Percentiles rank a stretch among this genome's conserved stretches.
These are phyloP conservation scores for Protomyctophum bolini DNA, from an alignment of 2,113 vertebrate species.

Conservation along the genomic window DNA sequence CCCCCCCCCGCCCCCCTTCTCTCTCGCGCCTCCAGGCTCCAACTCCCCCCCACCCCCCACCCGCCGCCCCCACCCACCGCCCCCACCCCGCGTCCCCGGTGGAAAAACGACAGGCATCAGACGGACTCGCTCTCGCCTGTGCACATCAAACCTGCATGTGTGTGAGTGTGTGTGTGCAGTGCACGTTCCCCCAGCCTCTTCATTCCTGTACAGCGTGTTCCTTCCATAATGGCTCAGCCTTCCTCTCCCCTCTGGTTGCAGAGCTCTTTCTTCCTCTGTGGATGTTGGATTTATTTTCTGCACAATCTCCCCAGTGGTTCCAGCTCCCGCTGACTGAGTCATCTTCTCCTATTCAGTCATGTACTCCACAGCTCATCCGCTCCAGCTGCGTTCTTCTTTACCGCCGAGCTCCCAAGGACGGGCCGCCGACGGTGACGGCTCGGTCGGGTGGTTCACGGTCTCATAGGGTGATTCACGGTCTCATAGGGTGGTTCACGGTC, in stretches of 20 bases:
- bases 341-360: background rate
- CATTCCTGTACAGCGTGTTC: conserved; percentile 44
- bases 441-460: too few species aligned
- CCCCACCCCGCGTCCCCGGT: conserved; percentile 35
- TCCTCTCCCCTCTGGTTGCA: conserved; percentile 22
- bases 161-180: conserved; percentile 27
- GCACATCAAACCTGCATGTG: conserved; percentile 38
- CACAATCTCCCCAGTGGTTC: conserved; percentile 1
- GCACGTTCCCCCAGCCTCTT: conserved; percentile 33
- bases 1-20: conserved; percentile 22
- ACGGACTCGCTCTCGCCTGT: conserved; percentile 41
- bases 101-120: conserved; percentile 62
- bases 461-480: too few species aligned
- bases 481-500: too few species aligned
- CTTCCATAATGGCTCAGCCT: conserved; percentile 28
- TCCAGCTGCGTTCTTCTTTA: too few species aligned
- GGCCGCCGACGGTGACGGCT: too few species aligned
- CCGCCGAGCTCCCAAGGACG: too few species aligned
- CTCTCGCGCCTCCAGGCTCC: background rate
- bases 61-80: too few species aligned
- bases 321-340: conserved; percentile 5
- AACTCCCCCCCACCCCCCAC: too few species aligned
- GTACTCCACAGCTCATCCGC: background rate
- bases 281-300: conserved; percentile 9
- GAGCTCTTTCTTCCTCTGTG: conserved; percentile 11